phyloP scores from a whole-genome alignment of 2,888 invertebrate species.

The Tortrix viridana region DNA sequence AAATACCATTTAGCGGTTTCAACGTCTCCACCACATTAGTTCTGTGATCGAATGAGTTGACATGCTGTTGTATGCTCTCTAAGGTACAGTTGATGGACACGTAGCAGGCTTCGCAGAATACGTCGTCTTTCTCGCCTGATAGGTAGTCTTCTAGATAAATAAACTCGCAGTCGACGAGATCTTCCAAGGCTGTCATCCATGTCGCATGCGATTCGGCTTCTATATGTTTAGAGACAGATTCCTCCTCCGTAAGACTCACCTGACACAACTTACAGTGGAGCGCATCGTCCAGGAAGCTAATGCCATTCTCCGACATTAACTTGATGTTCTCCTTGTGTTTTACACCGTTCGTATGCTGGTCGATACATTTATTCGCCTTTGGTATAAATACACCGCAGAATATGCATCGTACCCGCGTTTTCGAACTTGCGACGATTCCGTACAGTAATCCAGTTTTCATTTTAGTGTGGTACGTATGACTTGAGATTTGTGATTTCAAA shows the following conservation, averaged over 20 bases:
- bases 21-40: conserved; percentile 57
- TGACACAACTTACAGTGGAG: conserved; percentile 65
- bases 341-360: conserved; percentile 65
- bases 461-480: conserved; percentile 40
- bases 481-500: conserved; percentile 31
- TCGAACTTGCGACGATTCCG: conserved; percentile 63
- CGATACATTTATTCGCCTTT: conserved; percentile 68
- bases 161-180: conserved; percentile 64
- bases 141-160: conserved; percentile 60
- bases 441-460: conserved; percentile 64
- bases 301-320: conserved; percentile 62
- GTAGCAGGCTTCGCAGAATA: conserved; percentile 62
- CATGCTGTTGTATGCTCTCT: conserved; percentile 59
- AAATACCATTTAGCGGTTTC: conserved; percentile 63
- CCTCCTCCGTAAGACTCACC: conserved; percentile 52
- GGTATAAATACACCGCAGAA: conserved; percentile 69
- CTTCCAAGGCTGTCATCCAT: conserved; percentile 64
- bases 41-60: conserved; percentile 59
- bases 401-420: conserved; percentile 66
- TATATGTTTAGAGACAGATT: conserved; percentile 60
- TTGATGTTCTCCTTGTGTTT: conserved; percentile 66
- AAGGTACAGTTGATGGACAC: conserved; percentile 52
- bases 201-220: conserved; percentile 60
- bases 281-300: conserved; percentile 52
- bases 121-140: conserved; percentile 57